Base-by-base conservation (phyloP, 2,113 vertebrate species). In the Coptodon bakossiorum region DNA sequence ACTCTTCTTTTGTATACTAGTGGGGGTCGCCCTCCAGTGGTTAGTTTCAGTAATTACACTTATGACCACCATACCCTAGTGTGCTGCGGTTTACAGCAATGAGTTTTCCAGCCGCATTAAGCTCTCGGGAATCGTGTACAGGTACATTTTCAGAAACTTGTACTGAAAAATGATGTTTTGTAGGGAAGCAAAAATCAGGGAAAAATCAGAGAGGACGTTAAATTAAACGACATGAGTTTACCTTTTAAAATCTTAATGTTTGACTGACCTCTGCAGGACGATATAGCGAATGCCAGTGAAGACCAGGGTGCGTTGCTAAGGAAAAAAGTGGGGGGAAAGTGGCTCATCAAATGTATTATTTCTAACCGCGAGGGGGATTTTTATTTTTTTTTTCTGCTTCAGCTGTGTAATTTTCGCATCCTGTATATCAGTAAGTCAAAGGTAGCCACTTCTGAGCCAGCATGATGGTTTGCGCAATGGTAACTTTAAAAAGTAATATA, bases 11-110 rank as follows among this genome's bases (percentile, higher is more conserved):
- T 54, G 6, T 56, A 38, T 13, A 50, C 56, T 36, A 11, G 34
- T 34, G 38, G 34, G 29, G 71, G 83, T 38, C 16, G 27, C 85
- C 90, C 56, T 90, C 94, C 90, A 43, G 83, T 86, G 95, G 93
- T 56, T 17, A 6, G 1, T 6, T 50, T 7, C 2, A 16, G 14
- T 83, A 17, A 81, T 79, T 80, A 66, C 71, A 78, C 8, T 38
- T 19, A 1, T 24, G 13, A 10, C 40, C 13, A 3, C 4, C 10
- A 34, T n/a, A 48, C 4, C 29, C 9, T 24, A 7, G 2, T 80
- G 68, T 52, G 17, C 17, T n/a, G 73, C 17, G 73, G 73, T 34
- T 52, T 52, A 9, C 1, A 31, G 16, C 10, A 17, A 0, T 22
- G 24, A 31, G 17, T 78, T 76, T 38, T 5, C n/a, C 19, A 8